phyloP scores from a whole-genome alignment of 2,797 vertebrate genomes.

The Gymnocypris eckloni region DNA sequence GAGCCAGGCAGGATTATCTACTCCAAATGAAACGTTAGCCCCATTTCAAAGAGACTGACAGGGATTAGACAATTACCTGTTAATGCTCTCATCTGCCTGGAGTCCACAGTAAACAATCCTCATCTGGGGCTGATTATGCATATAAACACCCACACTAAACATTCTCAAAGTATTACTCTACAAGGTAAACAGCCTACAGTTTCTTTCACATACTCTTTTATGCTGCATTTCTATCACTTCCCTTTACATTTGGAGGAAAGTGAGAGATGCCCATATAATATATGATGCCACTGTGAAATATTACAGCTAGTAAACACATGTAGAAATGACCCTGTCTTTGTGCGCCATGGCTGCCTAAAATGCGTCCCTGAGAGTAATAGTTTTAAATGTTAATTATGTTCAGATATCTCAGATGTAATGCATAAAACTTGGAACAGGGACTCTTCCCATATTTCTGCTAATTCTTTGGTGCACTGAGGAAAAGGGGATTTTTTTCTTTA shows the following conservation, averaged over 20 bases:
- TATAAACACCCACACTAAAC: conserved; percentile 20
- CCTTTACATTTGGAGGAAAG: not conserved
- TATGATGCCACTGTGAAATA: not conserved
- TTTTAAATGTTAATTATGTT: not conserved
- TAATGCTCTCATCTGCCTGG: conserved; percentile 46
- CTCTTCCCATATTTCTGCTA: not conserved
- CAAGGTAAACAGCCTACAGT: not conserved
- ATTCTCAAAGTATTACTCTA: conserved; percentile 4
- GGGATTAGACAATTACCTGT: conserved; percentile 68
- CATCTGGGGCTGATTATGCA: conserved; percentile 49
- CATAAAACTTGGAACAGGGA: not conserved
- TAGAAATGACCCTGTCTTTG: not conserved
- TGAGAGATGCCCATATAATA: not conserved
- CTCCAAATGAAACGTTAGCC: conserved; percentile 82
- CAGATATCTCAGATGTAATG: not conserved
- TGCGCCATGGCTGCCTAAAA: not conserved
- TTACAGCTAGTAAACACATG: not conserved
- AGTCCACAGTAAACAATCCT: conserved; percentile 39
- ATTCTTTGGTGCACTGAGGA: too few relatives aligned
- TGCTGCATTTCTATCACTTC: not conserved
- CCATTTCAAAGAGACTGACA: conserved; percentile 74
- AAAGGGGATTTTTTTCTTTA: not conserved
- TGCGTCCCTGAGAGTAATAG: not conserved
- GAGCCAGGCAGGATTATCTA: conserved; percentile 76
- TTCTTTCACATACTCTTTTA: not conserved